Percentiles rank a stretch among this genome's conserved stretches.
Evolutionary conservation across 2,888 invertebrate genomes (phyloP).

Genomic region (Heliconius hortense): DNA sequence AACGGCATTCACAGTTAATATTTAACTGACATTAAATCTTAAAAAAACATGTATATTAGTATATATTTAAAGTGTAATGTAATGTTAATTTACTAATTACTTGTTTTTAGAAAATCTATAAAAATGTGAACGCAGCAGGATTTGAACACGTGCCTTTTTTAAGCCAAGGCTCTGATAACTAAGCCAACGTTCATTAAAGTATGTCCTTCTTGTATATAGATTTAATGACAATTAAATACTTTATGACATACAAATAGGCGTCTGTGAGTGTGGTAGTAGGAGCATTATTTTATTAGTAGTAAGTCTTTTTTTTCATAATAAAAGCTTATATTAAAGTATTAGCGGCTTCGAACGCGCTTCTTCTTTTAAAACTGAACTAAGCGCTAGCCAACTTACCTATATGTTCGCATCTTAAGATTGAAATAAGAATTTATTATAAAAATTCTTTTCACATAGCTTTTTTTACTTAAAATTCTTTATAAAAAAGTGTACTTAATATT

Average conservation of each 20-base stretch:
- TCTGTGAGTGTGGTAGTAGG: not conserved
- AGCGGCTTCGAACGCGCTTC: not conserved
- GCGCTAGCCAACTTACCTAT: not conserved
- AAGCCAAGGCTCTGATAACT: no score
- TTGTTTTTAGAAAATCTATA: no score
- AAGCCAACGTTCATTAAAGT: not conserved
- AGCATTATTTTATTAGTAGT: not conserved
- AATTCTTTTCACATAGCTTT: not conserved
- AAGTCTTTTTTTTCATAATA: not conserved
- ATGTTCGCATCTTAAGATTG: not conserved
- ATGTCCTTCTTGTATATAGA: not conserved
- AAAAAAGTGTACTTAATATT: not conserved
- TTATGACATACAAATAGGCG: not conserved
- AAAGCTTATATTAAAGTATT: not conserved
- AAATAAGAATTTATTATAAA: not conserved
- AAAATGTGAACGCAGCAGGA: no score
- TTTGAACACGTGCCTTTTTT: no score
- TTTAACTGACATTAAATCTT: slow-evolving; percentile 13
- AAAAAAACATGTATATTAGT: not conserved
- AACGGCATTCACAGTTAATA: slow-evolving; percentile 2
- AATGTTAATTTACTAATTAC: not conserved
- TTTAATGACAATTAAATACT: not conserved
- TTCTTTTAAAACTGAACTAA: not conserved
- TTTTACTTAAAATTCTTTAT: not conserved
- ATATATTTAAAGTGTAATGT: not conserved